These are phyloP conservation scores for human (Homo sapiens) DNA, from an alignment of 2,113 vertebrate genomes.

Conservation along the genomic window DNA sequence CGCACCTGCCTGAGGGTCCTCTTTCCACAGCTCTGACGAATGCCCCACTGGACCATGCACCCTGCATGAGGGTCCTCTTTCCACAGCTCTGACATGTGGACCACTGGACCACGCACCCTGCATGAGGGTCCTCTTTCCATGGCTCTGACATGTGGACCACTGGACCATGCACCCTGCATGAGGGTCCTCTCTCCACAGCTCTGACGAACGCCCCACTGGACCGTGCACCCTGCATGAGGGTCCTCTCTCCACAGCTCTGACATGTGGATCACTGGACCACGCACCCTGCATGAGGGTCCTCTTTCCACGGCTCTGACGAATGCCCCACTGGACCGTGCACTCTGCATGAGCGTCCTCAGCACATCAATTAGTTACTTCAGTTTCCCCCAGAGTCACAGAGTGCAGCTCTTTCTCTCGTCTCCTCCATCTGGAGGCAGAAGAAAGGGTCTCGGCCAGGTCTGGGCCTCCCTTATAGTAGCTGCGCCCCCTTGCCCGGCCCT, in stretches of 20 bases:
- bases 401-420: neutral
- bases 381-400: neutral
- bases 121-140: no score
- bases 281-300: no score
- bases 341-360: no score
- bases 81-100: accelerated
- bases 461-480: neutral
- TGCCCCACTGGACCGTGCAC: no score
- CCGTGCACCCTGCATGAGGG: no score
- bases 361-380: neutral
- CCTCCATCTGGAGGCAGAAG: neutral
- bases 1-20: no score
- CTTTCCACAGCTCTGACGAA: accelerated
- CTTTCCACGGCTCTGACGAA: neutral
- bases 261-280: no score
- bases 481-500: no score
- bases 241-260: no score
- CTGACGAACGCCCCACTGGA: no score
- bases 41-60: accelerated
- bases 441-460: neutral
- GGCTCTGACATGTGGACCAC: accelerated
- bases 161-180: accelerated
- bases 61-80: no score
- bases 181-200: no score
- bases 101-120: accelerated